A percentile compares a stretch with the other conserved stretches of the same genome.
Evolutionary conservation across 2,113 vertebrate species (phyloP).

Genomic region (Entelurus aequoreus): DNA sequence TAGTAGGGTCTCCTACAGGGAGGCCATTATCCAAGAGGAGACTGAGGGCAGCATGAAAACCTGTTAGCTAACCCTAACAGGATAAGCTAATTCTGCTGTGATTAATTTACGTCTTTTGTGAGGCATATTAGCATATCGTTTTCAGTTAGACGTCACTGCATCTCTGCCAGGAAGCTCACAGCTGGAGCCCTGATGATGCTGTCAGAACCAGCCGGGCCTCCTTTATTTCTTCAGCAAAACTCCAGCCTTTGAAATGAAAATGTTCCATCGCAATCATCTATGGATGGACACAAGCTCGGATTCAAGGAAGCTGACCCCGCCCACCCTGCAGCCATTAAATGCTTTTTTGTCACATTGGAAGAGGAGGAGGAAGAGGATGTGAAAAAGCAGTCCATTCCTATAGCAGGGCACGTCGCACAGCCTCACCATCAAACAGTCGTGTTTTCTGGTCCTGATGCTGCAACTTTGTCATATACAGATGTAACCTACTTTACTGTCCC

Average conservation of each 20-base stretch:
- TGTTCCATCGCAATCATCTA: no score
- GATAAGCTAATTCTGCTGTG: no score
- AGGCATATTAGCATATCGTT: no score
- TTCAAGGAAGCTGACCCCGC: not conserved
- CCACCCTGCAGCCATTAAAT: not conserved
- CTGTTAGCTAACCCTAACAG: no score
- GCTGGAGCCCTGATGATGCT: slow-evolving; percentile 43
- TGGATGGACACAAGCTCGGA: not conserved
- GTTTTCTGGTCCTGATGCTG: no score
- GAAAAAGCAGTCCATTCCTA: not conserved
- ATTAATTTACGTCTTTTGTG: no score
- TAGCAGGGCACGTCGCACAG: not conserved
- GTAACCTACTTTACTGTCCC: no score
- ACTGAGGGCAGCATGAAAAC: no score
- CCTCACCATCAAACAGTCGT: not conserved
- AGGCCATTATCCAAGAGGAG: no score
- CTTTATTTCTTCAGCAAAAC: not conserved
- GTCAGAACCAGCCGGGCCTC: slow-evolving; percentile 52
- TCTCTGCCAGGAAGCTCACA: slow-evolving; percentile 11
- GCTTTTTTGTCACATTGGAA: slow-evolving; percentile 2
- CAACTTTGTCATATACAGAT: no score
- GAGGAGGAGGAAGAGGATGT: slow-evolving; percentile 1
- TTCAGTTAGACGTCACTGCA: not conserved
- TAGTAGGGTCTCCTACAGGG: no score
- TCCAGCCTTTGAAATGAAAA: not conserved